phyloP scores from a whole-genome alignment of 2,113 vertebrate species.

The Pterophyllum scalare region DNA sequence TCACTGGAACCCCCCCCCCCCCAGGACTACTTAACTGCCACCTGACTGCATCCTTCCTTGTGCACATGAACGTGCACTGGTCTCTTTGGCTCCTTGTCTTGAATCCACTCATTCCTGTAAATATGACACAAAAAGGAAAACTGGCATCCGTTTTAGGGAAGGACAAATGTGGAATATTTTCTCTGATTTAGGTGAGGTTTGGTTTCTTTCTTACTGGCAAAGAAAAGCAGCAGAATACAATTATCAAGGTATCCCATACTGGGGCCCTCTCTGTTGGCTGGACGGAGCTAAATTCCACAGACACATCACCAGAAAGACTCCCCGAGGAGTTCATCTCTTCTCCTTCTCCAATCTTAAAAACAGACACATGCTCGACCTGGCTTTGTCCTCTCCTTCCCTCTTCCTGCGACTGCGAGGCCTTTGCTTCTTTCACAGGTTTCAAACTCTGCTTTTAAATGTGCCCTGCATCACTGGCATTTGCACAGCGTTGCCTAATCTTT shows the following conservation, averaged over 20 bases:
- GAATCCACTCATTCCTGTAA: not conserved
- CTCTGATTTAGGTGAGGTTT: conserved; percentile 13
- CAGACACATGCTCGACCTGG: conserved; percentile 66
- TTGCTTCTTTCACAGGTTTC: not conserved
- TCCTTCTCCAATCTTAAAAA: conserved; percentile 64
- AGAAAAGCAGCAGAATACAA: conserved; percentile 33
- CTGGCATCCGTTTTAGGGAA: conserved; percentile 20
- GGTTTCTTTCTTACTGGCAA: conserved; percentile 11
- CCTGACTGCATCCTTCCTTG: not conserved
- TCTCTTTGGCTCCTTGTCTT: not conserved
- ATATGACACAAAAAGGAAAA: conserved; percentile 1
- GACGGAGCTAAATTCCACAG: conserved; percentile 55
- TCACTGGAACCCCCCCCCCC: too few relatives aligned
- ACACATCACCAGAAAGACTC: conserved; percentile 62
- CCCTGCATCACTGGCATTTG: not conserved
- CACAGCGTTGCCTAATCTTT: conserved; percentile 46
- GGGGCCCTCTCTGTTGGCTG: conserved; percentile 48
- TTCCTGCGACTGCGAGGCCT: not conserved
- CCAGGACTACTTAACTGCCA: not conserved
- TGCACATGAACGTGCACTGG: not conserved
- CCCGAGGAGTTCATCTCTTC: conserved; percentile 59
- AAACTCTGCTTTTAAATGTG: not conserved
- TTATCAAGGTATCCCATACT: conserved; percentile 46
- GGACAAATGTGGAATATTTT: conserved; percentile 43
- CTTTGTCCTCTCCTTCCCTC: conserved; percentile 34